Evolutionary conservation across 2,113 vertebrate genomes (phyloP).

Genomic region (Nestor notabilis): DNA sequence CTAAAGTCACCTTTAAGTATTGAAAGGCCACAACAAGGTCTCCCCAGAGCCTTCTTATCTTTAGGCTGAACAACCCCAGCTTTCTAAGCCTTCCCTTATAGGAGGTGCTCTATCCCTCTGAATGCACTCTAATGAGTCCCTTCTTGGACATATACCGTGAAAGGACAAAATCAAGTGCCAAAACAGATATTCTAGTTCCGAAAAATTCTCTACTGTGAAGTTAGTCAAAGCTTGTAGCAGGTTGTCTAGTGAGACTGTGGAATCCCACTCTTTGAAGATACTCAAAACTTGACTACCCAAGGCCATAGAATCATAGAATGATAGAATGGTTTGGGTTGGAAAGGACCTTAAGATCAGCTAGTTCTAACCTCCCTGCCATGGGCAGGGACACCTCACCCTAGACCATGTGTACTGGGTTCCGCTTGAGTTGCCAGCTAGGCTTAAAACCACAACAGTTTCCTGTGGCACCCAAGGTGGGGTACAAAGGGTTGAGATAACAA

Average conservation of each 20-base stretch:
- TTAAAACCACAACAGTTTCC: too few species aligned
- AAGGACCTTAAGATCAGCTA: not conserved
- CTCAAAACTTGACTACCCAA: not conserved
- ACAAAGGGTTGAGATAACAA: too few species aligned
- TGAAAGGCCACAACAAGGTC: not conserved
- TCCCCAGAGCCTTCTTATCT: not conserved
- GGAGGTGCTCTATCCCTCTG: not conserved
- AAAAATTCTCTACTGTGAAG: not conserved
- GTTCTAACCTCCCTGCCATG: not conserved
- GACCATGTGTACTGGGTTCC: too few species aligned
- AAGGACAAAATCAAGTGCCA: not conserved
- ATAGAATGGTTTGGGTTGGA: not conserved
- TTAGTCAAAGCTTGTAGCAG: not conserved
- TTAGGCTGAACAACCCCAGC: not conserved
- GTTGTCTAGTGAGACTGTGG: not conserved
- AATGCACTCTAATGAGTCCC: not conserved
- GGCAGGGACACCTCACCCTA: not conserved
- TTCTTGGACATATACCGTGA: fast-evolving
- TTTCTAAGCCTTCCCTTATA: not conserved
- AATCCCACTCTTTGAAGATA: not conserved
- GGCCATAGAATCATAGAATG: not conserved
- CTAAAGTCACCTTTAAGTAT: not conserved
- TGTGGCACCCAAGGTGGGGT: too few species aligned
- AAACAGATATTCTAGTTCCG: not conserved
- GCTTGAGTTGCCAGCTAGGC: too few species aligned